Conservation (phyloP, 1,140 invertebrate species). For the Steinernema khuongi region DNA sequence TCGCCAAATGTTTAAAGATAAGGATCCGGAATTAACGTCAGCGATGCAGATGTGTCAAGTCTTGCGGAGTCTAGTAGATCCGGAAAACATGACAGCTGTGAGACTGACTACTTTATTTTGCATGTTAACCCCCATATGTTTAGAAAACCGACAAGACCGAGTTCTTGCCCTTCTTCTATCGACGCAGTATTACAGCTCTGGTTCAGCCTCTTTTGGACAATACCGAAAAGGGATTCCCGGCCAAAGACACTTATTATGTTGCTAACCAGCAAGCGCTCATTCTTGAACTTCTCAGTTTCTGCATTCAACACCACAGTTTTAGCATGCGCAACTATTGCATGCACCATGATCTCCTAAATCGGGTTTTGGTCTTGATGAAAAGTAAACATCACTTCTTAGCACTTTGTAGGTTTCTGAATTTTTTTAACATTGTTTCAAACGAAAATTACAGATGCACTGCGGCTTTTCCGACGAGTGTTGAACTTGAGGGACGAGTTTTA, state of each 20-base stretch:
- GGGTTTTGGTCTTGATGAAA: constrained; percentile 91
- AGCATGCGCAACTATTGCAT: constrained; percentile 97
- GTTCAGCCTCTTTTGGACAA: constrained; percentile 51
- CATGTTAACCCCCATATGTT: constrained; percentile 32
- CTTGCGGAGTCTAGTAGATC: constrained; percentile 84
- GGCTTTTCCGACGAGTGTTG: constrained; percentile 93
- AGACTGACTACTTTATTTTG: constrained; percentile 27
- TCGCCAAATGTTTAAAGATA: constrained; percentile 77
- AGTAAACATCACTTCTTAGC: constrained; percentile 96
- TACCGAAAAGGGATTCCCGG: constrained; percentile 33
- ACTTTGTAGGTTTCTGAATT: constrained; percentile 72
- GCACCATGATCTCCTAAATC: constrained; percentile 86
- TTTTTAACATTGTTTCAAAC: constrained; percentile 14
- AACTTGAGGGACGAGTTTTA: constrained; percentile 97
- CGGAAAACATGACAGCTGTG: constrained; percentile 86
- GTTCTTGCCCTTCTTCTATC: constrained; percentile 97
- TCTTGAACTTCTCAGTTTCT: constrained; percentile 92
- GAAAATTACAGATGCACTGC: constrained; percentile 70
- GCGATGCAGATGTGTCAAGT: constrained; percentile 67
- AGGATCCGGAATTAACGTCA: constrained; percentile 79
- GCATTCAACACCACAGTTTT: constrained; percentile 98
- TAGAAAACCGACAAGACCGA: constrained; percentile 91
- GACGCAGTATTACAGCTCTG: constrained; percentile 79
- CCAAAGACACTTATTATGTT: constrained; percentile 82
- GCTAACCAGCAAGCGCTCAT: constrained; percentile 89